Base-by-base conservation (phyloP, 2,888 invertebrate genomes). In the Acleris holmiana region DNA sequence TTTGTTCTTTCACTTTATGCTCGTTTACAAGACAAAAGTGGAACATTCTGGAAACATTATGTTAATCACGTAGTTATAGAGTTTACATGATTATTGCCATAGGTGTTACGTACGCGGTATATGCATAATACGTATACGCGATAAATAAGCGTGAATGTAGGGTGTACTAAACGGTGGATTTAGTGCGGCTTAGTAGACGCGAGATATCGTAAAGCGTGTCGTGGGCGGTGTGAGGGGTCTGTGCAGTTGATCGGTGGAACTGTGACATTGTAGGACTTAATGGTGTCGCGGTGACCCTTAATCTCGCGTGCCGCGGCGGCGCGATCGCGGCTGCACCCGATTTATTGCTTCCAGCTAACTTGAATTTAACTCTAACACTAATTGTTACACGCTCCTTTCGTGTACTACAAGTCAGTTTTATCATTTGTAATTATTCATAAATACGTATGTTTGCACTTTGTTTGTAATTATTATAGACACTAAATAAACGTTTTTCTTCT, bases 1-100 rank as follows among this genome's bases (percentile, higher is more conserved):
- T 92, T 92, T 92, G 92, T 91, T 92, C 91, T 91, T 92, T 92
- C 92, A 92, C 92, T 92, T 92, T 92, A 92, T 91, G 90, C 91
- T 90, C 92, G 91, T 92, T 92, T 92, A 92, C 91, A 91, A 92
- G 92, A 92, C 91, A 92, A 92, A 92, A 92, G 91, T 90, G 90
- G 89, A 90, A 89, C 92, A 89, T 91, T 90, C 85, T 86, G 87
- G 84, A 82, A 90, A 89, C 90, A 91, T 92, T 91, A 91, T 91
- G 91, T 89, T 91, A 91, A 92, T 91, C 89, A 86, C 84, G 82
- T 81, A 88, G 86, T 88, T 86, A 85, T 64, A 59, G 64, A 65
- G 65, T 55, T 65, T 61, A 66, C 61, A 61, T 29, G 67, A 58
- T 70, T 70, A 67, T 66, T 64, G 64, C 59, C 53, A 67, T 68